These are phyloP conservation scores for Calycopis cecrops DNA, from an alignment of 1,140 invertebrate species.

Conservation along the genomic window DNA sequence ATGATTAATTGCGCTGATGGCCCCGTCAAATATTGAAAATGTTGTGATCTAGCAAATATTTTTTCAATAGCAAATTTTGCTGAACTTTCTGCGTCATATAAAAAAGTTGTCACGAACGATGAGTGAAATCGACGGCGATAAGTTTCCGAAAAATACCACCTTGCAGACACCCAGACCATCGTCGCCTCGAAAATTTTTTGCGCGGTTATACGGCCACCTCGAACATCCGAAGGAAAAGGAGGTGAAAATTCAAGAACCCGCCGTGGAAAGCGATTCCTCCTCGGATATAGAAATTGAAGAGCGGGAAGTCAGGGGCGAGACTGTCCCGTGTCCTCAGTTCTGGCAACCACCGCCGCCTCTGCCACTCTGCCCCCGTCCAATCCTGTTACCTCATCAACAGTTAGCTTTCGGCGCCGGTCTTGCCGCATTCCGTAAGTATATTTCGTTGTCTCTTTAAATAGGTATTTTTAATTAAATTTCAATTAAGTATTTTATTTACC, in stretches of 20 bases:
- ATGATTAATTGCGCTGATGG: too few species aligned
- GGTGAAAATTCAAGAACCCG: slow-evolving; percentile 15
- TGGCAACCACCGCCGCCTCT: slow-evolving; percentile 52
- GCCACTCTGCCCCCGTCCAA: slow-evolving; percentile 53
- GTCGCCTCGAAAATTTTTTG: slow-evolving; percentile 80
- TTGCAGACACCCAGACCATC: slow-evolving; percentile 72
- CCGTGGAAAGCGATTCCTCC: slow-evolving; percentile 57
- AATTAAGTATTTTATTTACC: not conserved
- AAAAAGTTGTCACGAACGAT: slow-evolving; percentile 22
- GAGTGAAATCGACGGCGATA: slow-evolving; percentile 30
- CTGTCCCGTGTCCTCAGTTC: slow-evolving; percentile 27
- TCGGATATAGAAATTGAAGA: slow-evolving; percentile 69
- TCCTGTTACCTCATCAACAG: slow-evolving; percentile 57
- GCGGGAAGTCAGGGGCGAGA: slow-evolving; percentile 27
- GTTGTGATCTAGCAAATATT: too few species aligned
- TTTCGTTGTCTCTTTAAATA: slow-evolving; percentile 16
- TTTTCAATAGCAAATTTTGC: too few species aligned
- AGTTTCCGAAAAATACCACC: slow-evolving; percentile 31
- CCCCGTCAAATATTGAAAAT: too few species aligned
- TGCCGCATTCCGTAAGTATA: slow-evolving; percentile 78
- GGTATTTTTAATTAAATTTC: not conserved
- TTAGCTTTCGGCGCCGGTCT: slow-evolving; percentile 77
- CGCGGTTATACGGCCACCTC: slow-evolving; percentile 79
- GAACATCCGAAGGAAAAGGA: slow-evolving; percentile 54
- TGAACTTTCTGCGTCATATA: too few species aligned